phyloP scores from a whole-genome alignment of 2,113 vertebrate genomes.

The Ursus arctos region DNA sequence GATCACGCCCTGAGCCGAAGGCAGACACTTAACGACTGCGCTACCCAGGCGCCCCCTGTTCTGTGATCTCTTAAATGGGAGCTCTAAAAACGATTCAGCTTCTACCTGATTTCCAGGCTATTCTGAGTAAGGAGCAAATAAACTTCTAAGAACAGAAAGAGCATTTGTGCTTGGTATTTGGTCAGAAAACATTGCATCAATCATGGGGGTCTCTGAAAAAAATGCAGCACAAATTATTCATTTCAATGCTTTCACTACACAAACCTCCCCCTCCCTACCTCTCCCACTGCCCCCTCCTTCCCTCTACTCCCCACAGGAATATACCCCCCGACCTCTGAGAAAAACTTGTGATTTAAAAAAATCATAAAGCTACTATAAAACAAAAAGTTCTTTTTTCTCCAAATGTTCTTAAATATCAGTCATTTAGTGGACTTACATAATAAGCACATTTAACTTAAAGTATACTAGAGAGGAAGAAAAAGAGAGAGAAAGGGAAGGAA shows the following conservation, averaged over 20 bases:
- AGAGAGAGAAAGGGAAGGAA: background rate
- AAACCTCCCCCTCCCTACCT: fast-evolving
- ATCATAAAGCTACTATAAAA: background rate
- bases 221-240: background rate
- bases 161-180: background rate
- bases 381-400: background rate
- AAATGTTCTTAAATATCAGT: background rate
- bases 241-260: background rate
- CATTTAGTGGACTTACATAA: background rate
- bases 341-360: constrained; percentile 7
- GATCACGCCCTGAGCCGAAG: too few species aligned
- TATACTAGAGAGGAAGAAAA: background rate
- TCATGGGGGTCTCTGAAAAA: background rate
- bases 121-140: background rate
- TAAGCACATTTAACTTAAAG: background rate
- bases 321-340: background rate
- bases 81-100: background rate
- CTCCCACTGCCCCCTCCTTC: too few species aligned
- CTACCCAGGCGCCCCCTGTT: background rate
- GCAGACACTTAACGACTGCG: too few species aligned
- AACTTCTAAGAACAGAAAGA: background rate
- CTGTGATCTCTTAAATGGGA: background rate
- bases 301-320: background rate
- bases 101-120: background rate
- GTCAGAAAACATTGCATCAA: background rate